Base-by-base conservation (phyloP, 1,140 invertebrate species). In the Hylaeus anthracinus region DNA sequence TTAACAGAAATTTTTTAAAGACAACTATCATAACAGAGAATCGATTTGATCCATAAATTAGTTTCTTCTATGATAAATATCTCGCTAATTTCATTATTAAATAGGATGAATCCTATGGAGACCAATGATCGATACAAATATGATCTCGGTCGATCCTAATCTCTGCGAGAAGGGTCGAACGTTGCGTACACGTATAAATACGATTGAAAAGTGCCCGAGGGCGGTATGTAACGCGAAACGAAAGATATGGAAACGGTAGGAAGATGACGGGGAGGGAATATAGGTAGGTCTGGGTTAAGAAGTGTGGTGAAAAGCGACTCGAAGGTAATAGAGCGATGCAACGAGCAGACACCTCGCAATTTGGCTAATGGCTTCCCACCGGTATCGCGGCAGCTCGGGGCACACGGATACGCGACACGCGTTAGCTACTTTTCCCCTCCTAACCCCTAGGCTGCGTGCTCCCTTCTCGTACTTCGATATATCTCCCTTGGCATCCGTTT, bases 331-430 rank as follows among this genome's bases (percentile, higher is more conserved):
- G 90, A 91, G 88, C 90, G 90, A 86, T 90, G 90, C 90, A 91
- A 91, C 91, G 90, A 91, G 90, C 89, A 92, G 90, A 91, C 91
- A 91, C 90, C 90, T 91, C 88, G 90, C 90, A 91, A 92, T 91
- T 92, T 92, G 88, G 91, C 89, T 92, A 92, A 92, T 92, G 90
- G 91, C 87, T 88, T 91, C 90, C 88, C 90, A 86, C 88, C 86
- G 88, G 86, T 89, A 90, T 86, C 88, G 74, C 10, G n/a, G 55
- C 55, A 8, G 53, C 55, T 70, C 65, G 43, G 37, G 55, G 41
- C 48, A 51, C 55, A 51, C 60, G 58, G 60, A 72, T 64, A 55
- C 69, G 76, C 58, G 70, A 79, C 76, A 63, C 51, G 48, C 45
- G 43, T 56, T 9, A 61, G 56, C 75, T 72, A 78, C 75, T 78